Evolutionary conservation across 2,888 invertebrate genomes (phyloP).

Genomic region (Busseola fusca): DNA sequence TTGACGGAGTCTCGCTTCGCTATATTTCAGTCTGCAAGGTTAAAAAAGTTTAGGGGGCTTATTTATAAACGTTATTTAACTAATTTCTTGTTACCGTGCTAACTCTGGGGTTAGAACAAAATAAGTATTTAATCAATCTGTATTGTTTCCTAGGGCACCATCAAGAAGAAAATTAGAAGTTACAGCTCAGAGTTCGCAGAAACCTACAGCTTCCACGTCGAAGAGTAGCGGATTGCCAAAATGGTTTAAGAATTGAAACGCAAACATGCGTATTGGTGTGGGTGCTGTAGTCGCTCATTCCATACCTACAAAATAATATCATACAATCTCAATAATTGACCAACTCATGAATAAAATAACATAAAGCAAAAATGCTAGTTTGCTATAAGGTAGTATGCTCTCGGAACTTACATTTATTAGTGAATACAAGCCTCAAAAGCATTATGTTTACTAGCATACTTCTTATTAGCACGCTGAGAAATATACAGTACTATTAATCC

Average conservation of each 20-base stretch:
- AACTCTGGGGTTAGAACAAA: not conserved
- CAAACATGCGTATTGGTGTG: not conserved
- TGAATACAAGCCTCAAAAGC: not conserved
- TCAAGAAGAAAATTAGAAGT: constrained; percentile 77
- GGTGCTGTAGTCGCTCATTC: constrained; percentile 1
- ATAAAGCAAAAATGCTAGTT: not conserved
- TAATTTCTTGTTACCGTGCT: not conserved
- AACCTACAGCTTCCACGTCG: constrained; percentile 70
- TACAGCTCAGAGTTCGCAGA: constrained; percentile 60
- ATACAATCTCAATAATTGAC: constrained; percentile 17
- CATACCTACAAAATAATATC: constrained; percentile 10
- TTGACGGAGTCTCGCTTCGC: not conserved
- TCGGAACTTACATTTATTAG: not conserved
- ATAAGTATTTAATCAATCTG: constrained; percentile 14
- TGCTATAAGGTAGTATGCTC: not conserved
- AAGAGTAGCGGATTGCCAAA: constrained; percentile 83
- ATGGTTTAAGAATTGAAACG: constrained; percentile 82
- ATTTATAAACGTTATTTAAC: not conserved
- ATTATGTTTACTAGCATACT: not conserved
- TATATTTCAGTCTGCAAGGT: not conserved
- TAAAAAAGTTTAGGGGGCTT: not conserved
- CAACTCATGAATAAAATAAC: not conserved
- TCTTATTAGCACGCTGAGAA: not conserved
- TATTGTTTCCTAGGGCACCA: constrained; percentile 75
- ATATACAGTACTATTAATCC: not conserved